Evolutionary conservation across 2,888 invertebrate species (phyloP).

Genomic region (Pyrgus malvae): DNA sequence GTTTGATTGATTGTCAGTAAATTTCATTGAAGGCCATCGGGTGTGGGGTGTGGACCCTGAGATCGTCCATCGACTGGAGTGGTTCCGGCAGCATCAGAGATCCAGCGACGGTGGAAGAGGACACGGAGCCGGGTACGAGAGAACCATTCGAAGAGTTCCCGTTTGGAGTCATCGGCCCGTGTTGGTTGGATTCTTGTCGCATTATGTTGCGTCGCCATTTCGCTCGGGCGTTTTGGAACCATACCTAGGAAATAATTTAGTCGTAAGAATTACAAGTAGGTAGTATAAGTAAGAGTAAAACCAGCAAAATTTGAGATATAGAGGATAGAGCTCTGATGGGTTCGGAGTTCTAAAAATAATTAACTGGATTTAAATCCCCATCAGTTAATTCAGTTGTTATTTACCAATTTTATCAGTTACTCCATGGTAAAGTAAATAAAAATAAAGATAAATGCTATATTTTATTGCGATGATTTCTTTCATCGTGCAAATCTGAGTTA

Average conservation of each 20-base stretch:
- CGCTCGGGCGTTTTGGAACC: slow-evolving; percentile 99
- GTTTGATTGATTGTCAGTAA: slow-evolving; percentile 52
- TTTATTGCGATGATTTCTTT: too few relatives aligned
- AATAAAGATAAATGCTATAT: too few relatives aligned
- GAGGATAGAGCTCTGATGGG: too few relatives aligned
- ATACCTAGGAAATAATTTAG: slow-evolving; percentile 86
- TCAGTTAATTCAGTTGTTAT: too few relatives aligned
- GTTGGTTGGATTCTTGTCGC: slow-evolving; percentile 85
- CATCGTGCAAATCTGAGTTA: too few relatives aligned
- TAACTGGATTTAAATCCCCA: too few relatives aligned
- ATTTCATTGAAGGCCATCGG: slow-evolving; percentile 65
- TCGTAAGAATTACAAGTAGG: too few relatives aligned
- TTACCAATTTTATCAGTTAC: too few relatives aligned
- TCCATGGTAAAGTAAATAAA: too few relatives aligned
- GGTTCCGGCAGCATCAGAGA: slow-evolving; percentile 57
- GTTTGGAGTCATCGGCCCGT: slow-evolving; percentile 43
- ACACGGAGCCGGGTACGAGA: slow-evolving; percentile 41
- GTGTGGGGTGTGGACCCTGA: slow-evolving; percentile 66
- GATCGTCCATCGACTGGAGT: slow-evolving; percentile 61
- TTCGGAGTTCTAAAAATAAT: too few relatives aligned
- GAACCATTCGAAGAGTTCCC: slow-evolving; percentile 51
- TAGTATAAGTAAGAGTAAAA: too few relatives aligned
- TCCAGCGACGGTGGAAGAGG: slow-evolving; percentile 44
- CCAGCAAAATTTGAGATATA: too few relatives aligned
- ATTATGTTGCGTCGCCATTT: slow-evolving; percentile 98